Conservation (phyloP, 2,113 vertebrate species). For the Hyla sarda region DNA sequence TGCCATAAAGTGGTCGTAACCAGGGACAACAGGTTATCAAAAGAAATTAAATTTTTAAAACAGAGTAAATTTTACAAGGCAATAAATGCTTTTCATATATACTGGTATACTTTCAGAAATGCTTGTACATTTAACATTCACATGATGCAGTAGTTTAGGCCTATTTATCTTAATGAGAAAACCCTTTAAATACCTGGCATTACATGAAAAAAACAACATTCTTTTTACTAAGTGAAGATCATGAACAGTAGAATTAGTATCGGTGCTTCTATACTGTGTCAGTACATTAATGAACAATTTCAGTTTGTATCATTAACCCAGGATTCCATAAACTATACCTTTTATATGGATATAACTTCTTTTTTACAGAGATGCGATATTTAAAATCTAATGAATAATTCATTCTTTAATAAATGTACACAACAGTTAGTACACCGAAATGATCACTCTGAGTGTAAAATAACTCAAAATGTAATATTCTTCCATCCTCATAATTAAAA, state of each 20-base stretch:
- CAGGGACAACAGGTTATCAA: too few species aligned
- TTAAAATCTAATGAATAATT: conserved; percentile 19
- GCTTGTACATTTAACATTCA: too few species aligned
- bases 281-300: not conserved
- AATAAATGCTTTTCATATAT: too few species aligned
- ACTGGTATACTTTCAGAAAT: too few species aligned
- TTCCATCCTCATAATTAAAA: conserved; percentile 30
- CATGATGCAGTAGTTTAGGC: too few species aligned
- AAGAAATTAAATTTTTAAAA: too few species aligned
- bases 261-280: too few species aligned
- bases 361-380: not conserved
- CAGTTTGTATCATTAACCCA: not conserved
- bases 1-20: too few species aligned
- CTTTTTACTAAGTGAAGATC: not conserved
- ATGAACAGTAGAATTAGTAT: not conserved
- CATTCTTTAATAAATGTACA: conserved; percentile 13
- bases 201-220: too few species aligned
- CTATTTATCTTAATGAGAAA: too few species aligned
- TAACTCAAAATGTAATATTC: conserved; percentile 33
- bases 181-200: too few species aligned
- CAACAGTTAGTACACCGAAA: conserved; percentile 24
- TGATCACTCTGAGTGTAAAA: not conserved
- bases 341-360: not conserved
- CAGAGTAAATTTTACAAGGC: too few species aligned
- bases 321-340: conserved; percentile 1